Base-by-base conservation (phyloP, 2,797 vertebrate species). In the Sebastes baramenuke region DNA sequence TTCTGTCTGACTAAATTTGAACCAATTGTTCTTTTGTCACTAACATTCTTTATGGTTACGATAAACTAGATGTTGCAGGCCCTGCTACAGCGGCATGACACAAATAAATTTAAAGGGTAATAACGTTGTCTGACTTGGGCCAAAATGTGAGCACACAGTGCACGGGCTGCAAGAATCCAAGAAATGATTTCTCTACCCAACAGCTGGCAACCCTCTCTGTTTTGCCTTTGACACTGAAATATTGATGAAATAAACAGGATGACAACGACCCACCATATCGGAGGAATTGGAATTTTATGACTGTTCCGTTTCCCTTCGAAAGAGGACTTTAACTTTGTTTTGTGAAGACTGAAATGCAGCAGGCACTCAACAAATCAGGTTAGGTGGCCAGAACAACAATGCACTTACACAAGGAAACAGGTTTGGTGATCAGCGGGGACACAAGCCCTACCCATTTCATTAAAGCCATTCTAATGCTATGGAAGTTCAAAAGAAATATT, bases 21-120 rank as follows among this genome's bases (percentile, higher is more conserved):
- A 91, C 90, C 77, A 90, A 92, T 90, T 93, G 93, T 93, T 92
- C 90, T 93, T 92, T 72, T 91, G 90, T 87, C 83, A 87, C 85
- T 60, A 70, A 77, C 86, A 82, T 89, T 93, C 73, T 96, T 95
- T 95, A 95, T 91, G 85, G 90, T 87, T 62, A 83, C 84, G 80
- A 94, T 95, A 95, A 94, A 94, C 82, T 86, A 82, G 86, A 83
- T 38, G 77, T 84, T 80, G 88, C 75, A 42, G 78, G 81, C 64
- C 77, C 64, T 59, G 87, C 86, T 84, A 75, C 90, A 66, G 86
- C 65, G 42, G 79, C 78, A 79, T 76, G 77, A 74, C 82, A 83
- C 83, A 91, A 91, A 94, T 92, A 85, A 93, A 94, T 93, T 88
- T 64, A 80, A 83, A 65, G 79, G 79, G 84, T 82, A 83, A 92